Evolutionary conservation across 1,140 invertebrate species (phyloP), one percentile per base, ranked within the genome.

Genomic region (Sipha flava): DNA sequence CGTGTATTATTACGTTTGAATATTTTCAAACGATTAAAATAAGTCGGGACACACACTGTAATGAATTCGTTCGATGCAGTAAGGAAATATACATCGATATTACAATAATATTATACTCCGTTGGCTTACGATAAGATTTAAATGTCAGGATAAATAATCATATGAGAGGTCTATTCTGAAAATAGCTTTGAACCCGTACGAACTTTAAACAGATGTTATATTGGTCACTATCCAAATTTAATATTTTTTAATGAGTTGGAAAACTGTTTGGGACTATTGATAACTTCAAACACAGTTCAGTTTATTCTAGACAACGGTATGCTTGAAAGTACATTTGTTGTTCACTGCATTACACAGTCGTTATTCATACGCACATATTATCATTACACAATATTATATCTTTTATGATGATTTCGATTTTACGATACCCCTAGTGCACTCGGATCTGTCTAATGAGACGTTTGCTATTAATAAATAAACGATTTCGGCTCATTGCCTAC

Each of bases 171-270:
- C 34, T 23, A 12, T 34, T 64, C 62, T 29, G 34, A 64, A 64
- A 64, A 68, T 68, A 68, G 45, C 37, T 45, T 12, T 9, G 45
- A 45, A 21, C 64, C 23, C 34, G 37, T 1, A 29, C 64, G 40
- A 45, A 43, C 54, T 73, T 70, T 80, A 34, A 59, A 70, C 62
- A 70, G 43, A 57, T 68, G 49, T 73, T 66, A 66, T 43, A 10
- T 68, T 80, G 66, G 52, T 80, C 26, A 68, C 26, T 73, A n/a
- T 80, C 68, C 64, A 80, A 80, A 59, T 37, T 45, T 45, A 29
- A 45, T 68, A 45, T 16, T 43, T 68, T 68, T 68, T 68, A 68
- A 68, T 45, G 64, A 68, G 64, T 68, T 37, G 64, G 6, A 45
- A 23, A 45, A 43, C 37, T 7, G 34, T 7, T 23, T 21, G 34